A percentile compares a stretch with the other conserved stretches of the same genome.
Evolutionary conservation across 2,113 vertebrate genomes (phyloP).

Genomic region (Hypocryptadius cinnamomeus): DNA sequence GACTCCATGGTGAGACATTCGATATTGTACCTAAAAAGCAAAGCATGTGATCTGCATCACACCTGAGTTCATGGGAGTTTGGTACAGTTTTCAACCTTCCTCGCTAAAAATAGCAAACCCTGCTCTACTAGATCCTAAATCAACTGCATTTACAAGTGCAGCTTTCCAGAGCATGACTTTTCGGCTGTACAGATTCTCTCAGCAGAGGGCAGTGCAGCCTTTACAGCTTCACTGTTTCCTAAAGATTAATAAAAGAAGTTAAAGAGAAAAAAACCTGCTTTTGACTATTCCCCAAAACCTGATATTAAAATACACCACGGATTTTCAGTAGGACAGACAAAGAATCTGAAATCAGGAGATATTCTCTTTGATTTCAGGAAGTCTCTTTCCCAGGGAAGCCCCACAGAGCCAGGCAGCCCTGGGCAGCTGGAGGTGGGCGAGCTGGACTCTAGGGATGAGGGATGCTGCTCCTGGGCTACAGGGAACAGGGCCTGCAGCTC

Average conservation of each 20-base stretch:
- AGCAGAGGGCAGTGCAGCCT: conserved; percentile 38
- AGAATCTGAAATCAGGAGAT: neutral
- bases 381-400: neutral
- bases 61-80: neutral
- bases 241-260: neutral
- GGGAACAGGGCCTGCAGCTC: neutral
- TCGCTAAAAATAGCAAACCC: neutral
- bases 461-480: neutral
- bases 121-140: neutral
- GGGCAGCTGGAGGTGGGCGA: accelerated
- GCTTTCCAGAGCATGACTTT: neutral
- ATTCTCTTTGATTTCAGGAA: neutral
- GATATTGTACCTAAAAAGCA: conserved; percentile 78
- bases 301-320: neutral
- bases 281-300: neutral
- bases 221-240: neutral
- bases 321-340: neutral
- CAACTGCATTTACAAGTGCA: neutral
- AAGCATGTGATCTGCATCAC: neutral
- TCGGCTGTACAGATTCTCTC: neutral
- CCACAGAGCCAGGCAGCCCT: neutral
- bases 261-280: neutral
- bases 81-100: neutral
- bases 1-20: conserved; percentile 87
- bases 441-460: neutral